These are phyloP conservation scores for Danionella cerebrum DNA, from an alignment of 2,113 vertebrate genomes.

Conservation along the genomic window DNA sequence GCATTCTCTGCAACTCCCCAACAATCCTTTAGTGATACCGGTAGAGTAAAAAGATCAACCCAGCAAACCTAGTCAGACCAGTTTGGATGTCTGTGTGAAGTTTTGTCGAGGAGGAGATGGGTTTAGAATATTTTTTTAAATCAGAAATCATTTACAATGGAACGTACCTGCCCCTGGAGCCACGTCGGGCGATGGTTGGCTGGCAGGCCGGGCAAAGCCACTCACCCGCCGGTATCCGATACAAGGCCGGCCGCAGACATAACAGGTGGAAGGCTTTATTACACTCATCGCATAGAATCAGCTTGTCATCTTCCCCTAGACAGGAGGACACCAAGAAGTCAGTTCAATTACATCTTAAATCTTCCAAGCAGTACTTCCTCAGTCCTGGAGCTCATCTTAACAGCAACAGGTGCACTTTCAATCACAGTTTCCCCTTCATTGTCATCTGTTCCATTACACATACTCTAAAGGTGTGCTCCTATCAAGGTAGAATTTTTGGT, in stretches of 20 bases:
- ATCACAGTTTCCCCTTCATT: background rate
- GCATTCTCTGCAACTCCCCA: no score
- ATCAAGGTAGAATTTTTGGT: no score
- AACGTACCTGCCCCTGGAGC: conserved; percentile 77
- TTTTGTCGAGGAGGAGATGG: no score
- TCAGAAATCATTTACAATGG: no score
- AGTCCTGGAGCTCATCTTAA: background rate
- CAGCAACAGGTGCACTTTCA: background rate
- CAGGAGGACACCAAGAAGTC: background rate
- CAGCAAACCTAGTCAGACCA: no score
- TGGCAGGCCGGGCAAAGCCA: conserved; percentile 96
- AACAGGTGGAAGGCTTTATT: conserved; percentile 98
- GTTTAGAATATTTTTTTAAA: no score
- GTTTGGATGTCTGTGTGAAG: no score
- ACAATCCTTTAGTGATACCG: no score
- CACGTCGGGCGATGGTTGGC: conserved; percentile 79
- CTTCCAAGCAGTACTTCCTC: background rate
- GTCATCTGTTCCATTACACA: background rate
- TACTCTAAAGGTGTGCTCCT: background rate
- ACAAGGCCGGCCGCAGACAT: conserved; percentile 85
- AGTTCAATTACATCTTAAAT: conserved; percentile 6
- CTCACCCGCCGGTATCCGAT: conserved; percentile 85
- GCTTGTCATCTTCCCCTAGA: conserved; percentile 90
- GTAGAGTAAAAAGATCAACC: no score
- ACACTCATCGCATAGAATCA: conserved; percentile 94